Percentiles rank a stretch among this genome's conserved stretches.
Evolutionary conservation across 2,113 vertebrate genomes (phyloP).

Genomic region (Rhodinocichla rosea): DNA sequence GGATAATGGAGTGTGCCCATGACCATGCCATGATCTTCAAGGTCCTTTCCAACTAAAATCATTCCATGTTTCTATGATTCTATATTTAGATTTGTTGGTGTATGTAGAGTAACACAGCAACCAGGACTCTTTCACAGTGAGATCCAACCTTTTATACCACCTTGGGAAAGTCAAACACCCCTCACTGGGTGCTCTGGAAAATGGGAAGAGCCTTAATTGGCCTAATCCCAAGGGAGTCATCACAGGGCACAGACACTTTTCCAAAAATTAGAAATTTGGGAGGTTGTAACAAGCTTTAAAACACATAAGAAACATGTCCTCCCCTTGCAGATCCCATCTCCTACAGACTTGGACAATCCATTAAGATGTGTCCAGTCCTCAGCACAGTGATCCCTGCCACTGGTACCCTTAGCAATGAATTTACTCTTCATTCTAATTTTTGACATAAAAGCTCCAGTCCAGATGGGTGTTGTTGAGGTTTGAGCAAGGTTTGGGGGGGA

Average conservation of each 20-base stretch:
- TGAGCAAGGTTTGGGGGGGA: neutral
- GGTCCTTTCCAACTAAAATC: neutral
- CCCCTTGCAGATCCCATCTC: neutral
- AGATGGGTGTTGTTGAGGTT: neutral
- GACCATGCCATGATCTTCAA: neutral
- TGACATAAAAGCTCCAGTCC: neutral
- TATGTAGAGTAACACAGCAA: neutral
- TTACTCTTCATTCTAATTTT: neutral
- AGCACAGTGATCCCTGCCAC: neutral
- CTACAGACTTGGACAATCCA: accelerated
- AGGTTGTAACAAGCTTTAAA: too few relatives aligned
- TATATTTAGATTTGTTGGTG: neutral
- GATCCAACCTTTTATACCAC: neutral
- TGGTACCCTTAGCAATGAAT: neutral
- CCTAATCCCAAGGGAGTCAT: too few relatives aligned
- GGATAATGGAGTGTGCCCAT: neutral
- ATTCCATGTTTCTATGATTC: neutral
- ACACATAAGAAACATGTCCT: too few relatives aligned
- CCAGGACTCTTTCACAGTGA: neutral
- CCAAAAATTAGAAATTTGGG: too few relatives aligned
- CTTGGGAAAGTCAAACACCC: neutral
- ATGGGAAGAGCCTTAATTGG: too few relatives aligned
- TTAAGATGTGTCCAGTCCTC: accelerated
- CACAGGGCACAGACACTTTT: too few relatives aligned
- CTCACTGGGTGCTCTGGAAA: too few relatives aligned